phyloP scores from a whole-genome alignment of 1,140 invertebrate species.

The Drosophila sturtevanti region DNA sequence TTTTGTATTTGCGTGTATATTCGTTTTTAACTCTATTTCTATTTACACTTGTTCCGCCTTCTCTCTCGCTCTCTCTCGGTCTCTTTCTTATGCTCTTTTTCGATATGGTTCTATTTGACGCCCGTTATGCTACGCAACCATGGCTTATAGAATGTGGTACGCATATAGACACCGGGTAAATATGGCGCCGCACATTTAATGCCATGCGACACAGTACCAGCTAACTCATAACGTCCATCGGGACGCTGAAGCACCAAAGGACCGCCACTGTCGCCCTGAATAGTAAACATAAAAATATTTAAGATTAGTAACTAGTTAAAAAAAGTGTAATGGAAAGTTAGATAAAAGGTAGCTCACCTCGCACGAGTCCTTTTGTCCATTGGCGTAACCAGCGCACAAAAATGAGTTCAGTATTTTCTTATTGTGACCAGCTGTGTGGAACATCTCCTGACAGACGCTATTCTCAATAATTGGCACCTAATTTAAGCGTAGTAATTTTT shows the following conservation, averaged over 20 bases:
- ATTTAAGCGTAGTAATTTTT: slow-evolving; percentile 27
- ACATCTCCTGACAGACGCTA: slow-evolving; percentile 96
- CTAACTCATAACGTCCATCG: slow-evolving; percentile 94
- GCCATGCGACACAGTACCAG: slow-evolving; percentile 97
- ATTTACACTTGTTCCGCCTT: slow-evolving; percentile 65
- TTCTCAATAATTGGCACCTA: slow-evolving; percentile 95
- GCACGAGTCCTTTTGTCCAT: slow-evolving; percentile 96
- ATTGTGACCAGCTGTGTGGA: slow-evolving; percentile 92
- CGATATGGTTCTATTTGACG: slow-evolving; percentile 83
- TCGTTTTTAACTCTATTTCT: slow-evolving; percentile 60
- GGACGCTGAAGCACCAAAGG: slow-evolving; percentile 92
- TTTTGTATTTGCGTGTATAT: slow-evolving; percentile 13
- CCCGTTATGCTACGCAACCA: slow-evolving; percentile 94
- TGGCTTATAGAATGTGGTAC: slow-evolving; percentile 94
- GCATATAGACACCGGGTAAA: slow-evolving; percentile 95
- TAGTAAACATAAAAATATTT: not conserved
- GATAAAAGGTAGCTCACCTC: slow-evolving; percentile 86
- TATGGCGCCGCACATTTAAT: slow-evolving; percentile 96
- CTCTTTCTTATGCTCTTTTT: not conserved
- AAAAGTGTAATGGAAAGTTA: too few relatives aligned
- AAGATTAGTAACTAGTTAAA: not conserved
- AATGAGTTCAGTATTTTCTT: slow-evolving; percentile 95
- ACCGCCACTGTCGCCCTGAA: slow-evolving; percentile 96
- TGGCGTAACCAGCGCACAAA: slow-evolving; percentile 96
- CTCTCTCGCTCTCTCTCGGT: not conserved